These are phyloP conservation scores for Helleia helle DNA, from an alignment of 2,888 invertebrate species.

Conservation along the genomic window DNA sequence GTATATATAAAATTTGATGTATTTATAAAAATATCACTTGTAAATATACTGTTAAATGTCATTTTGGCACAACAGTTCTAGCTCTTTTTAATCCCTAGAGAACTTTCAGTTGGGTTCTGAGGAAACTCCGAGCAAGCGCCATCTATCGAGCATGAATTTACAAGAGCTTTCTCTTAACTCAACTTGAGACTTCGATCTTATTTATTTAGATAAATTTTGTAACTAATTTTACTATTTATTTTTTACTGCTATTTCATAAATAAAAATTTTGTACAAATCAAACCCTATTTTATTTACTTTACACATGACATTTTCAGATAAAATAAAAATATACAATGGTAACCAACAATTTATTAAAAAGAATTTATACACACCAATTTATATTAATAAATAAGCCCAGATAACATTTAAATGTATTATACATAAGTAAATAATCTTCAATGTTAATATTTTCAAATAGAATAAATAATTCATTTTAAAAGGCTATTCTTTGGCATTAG, in stretches of 20 bases:
- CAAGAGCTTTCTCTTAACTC: slow-evolving; percentile 59
- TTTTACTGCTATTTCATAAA: slow-evolving; percentile 50
- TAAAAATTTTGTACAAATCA: slow-evolving; percentile 68
- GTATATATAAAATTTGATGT: no score
- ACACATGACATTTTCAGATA: not conserved
- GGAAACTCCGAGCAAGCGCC: slow-evolving; percentile 34
- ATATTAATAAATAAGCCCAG: no score
- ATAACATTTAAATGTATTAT: no score
- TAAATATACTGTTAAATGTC: slow-evolving; percentile 47
- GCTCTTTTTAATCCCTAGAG: slow-evolving; percentile 31
- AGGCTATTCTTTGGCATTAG: no score
- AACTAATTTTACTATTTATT: slow-evolving; percentile 56
- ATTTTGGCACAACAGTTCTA: slow-evolving; percentile 37
- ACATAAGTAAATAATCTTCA: no score
- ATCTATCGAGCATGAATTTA: slow-evolving; percentile 12
- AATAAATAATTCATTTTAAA: no score
- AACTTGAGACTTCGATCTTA: slow-evolving; percentile 70
- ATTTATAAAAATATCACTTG: slow-evolving; percentile 29
- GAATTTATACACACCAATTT: no score
- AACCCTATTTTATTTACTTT: slow-evolving; percentile 32
- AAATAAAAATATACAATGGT: no score
- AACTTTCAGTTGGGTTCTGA: slow-evolving; percentile 74
- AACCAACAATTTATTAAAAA: no score
- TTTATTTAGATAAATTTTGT: slow-evolving; percentile 51
- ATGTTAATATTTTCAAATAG: no score